Evolutionary conservation across 2,888 invertebrate genomes (phyloP).

Genomic region (Drosophila aldrichi): DNA sequence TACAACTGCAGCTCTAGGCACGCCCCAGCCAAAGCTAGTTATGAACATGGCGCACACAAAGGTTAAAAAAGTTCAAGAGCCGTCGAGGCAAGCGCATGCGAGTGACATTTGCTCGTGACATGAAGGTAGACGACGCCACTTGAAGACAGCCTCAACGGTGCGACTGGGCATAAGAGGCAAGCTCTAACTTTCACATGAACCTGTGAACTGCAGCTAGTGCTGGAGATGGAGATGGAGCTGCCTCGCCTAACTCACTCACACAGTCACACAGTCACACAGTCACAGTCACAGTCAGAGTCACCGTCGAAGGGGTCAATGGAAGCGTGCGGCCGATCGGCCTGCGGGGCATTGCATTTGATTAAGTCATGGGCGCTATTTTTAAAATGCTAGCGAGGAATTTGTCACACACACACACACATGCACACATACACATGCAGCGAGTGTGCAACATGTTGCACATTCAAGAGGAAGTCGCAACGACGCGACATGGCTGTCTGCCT

Average conservation of each 20-base stretch:
- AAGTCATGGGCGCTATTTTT: slow-evolving; percentile 77
- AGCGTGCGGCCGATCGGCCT: slow-evolving; percentile 55
- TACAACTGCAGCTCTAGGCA: slow-evolving; percentile 35
- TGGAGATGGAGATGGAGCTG: slow-evolving; percentile 12
- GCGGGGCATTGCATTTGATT: slow-evolving; percentile 66
- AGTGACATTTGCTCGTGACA: slow-evolving; percentile 78
- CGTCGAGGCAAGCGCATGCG: slow-evolving; percentile 70
- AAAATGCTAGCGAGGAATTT: slow-evolving; percentile 68
- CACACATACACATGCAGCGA: slow-evolving; percentile 3
- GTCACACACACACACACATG: slow-evolving; percentile 35
- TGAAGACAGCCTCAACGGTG: slow-evolving; percentile 51
- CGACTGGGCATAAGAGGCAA: not conserved
- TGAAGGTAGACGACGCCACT: slow-evolving; percentile 72
- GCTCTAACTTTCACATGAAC: slow-evolving; percentile 77
- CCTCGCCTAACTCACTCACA: slow-evolving; percentile 24
- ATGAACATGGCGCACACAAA: slow-evolving; percentile 70
- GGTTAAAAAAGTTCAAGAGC: slow-evolving; percentile 79
- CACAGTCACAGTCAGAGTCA: slow-evolving; percentile 2
- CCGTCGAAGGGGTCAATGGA: slow-evolving; percentile 68
- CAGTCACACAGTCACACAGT: slow-evolving; percentile 3
- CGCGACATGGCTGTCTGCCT: slow-evolving; percentile 25
- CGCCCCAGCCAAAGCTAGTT: slow-evolving; percentile 61
- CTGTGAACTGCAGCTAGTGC: slow-evolving; percentile 62
- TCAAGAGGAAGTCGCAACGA: slow-evolving; percentile 56
- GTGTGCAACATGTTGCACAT: slow-evolving; percentile 76